These are phyloP conservation scores for Poeciliopsis paucimaculata DNA, from an alignment of 2,797 vertebrate species.

Conservation along the genomic window DNA sequence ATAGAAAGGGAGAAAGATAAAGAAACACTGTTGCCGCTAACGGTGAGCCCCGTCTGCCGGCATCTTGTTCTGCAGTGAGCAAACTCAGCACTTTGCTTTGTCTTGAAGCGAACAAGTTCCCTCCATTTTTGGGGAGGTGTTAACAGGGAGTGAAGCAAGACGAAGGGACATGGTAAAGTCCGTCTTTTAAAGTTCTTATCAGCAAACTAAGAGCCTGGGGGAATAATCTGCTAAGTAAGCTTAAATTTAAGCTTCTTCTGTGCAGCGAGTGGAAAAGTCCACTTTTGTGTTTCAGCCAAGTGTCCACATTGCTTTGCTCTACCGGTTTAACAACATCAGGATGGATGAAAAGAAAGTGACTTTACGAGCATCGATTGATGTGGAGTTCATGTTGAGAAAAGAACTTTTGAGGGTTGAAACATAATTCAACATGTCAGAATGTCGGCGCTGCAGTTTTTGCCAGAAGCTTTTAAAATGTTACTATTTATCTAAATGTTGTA, in stretches of 20 bases:
- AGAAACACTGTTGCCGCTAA: slow-evolving; percentile 63
- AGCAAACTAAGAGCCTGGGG: slow-evolving; percentile 13
- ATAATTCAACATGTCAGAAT: not conserved
- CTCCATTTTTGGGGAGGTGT: slow-evolving; percentile 48
- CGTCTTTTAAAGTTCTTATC: slow-evolving; percentile 27
- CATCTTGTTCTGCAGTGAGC: slow-evolving; percentile 44
- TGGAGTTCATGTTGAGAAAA: not conserved
- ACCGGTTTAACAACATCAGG: slow-evolving; percentile 1
- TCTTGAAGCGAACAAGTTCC: slow-evolving; percentile 34
- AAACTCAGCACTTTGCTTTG: slow-evolving; percentile 63
- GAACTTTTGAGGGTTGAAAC: not conserved
- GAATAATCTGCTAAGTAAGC: slow-evolving; percentile 35
- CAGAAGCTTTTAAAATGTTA: not conserved
- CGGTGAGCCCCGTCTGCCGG: slow-evolving; percentile 65
- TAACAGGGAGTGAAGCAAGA: slow-evolving; percentile 14
- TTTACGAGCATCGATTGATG: not conserved
- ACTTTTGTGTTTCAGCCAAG: slow-evolving; percentile 13
- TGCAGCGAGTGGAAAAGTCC: slow-evolving; percentile 9
- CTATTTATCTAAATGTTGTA: not conserved
- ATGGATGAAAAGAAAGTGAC: not conserved
- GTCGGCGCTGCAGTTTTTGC: not conserved
- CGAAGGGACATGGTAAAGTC: slow-evolving; percentile 10
- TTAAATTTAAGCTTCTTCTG: slow-evolving; percentile 14
- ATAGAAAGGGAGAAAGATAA: slow-evolving; percentile 39
- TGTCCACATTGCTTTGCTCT: slow-evolving; percentile 11